phyloP scores from a whole-genome alignment of 1,140 invertebrate species.

The Steinernema feltiae region DNA sequence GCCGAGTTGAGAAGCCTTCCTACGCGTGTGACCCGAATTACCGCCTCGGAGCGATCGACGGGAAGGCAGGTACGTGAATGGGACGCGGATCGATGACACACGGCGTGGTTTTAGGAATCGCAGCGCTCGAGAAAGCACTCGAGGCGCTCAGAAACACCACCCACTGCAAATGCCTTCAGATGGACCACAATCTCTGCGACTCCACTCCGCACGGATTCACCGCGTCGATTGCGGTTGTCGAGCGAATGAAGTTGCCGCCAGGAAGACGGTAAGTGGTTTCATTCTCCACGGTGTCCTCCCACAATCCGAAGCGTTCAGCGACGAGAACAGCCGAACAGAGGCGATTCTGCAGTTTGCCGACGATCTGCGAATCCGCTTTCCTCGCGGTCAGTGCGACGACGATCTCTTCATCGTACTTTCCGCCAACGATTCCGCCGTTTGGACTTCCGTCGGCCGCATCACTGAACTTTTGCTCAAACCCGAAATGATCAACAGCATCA shows the following conservation, averaged over 20 bases:
- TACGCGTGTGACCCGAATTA: background rate
- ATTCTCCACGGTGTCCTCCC: no score
- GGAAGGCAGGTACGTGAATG: background rate
- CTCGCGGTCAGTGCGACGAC: conserved; percentile 30
- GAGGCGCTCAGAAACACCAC: background rate
- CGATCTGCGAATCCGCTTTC: conserved; percentile 20
- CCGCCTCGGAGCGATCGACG: background rate
- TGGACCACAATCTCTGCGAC: background rate
- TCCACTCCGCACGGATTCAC: background rate
- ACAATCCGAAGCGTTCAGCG: no score
- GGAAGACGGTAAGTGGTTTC: conserved; percentile 2
- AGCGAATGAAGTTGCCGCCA: background rate
- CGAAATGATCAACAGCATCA: conserved; percentile 24
- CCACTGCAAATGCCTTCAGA: background rate
- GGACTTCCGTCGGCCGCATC: conserved; percentile 21
- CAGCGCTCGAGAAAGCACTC: background rate
- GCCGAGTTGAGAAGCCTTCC: background rate
- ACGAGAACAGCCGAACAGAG: background rate
- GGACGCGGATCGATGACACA: background rate
- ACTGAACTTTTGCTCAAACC: background rate
- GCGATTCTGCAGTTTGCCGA: conserved; percentile 28
- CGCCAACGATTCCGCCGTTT: conserved; percentile 22
- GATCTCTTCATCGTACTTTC: conserved; percentile 30
- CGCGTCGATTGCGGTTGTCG: background rate
- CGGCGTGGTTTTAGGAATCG: background rate